phyloP scores from a whole-genome alignment of 2,888 invertebrate species.

The Choristoneura rosaceana region DNA sequence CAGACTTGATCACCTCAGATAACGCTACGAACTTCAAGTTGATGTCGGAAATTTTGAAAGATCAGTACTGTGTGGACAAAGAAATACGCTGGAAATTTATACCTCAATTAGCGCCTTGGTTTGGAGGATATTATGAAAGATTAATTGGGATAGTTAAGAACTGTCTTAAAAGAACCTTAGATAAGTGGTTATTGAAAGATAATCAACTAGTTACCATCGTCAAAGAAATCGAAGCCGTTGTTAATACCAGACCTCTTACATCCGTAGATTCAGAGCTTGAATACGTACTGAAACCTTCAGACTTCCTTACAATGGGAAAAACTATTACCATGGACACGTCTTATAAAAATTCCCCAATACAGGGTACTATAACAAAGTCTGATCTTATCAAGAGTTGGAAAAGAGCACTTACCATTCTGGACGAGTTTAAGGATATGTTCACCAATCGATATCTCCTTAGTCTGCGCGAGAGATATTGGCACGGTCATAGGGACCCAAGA shows the following conservation, averaged over 20 bases:
- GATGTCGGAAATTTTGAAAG: neutral
- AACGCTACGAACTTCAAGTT: neutral
- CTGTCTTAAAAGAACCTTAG: constrained; percentile 7
- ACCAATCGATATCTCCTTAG: neutral
- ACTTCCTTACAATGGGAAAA: constrained; percentile 21
- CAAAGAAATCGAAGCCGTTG: constrained; percentile 15
- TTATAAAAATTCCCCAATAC: neutral
- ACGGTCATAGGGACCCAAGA: neutral
- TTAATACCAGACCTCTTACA: constrained; percentile 11
- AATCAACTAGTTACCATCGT: neutral
- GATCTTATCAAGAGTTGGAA: constrained; percentile 13
- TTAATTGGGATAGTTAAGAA: constrained; percentile 5
- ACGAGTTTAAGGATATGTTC: constrained; percentile 20
- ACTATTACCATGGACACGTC: neutral
- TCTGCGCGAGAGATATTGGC: neutral
- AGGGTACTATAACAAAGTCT: neutral
- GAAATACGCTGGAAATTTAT: constrained; percentile 6
- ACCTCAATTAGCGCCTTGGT: constrained; percentile 2
- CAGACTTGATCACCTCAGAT: neutral
- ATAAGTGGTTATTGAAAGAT: constrained; percentile 2
- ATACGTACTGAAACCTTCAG: constrained; percentile 6
- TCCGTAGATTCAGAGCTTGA: constrained; percentile 1
- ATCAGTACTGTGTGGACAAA: constrained; percentile 6
- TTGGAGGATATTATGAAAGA: constrained; percentile 3
- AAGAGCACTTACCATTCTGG: neutral